Base-by-base conservation (phyloP, 1,140 invertebrate species). In the Colletes gigas region DNA sequence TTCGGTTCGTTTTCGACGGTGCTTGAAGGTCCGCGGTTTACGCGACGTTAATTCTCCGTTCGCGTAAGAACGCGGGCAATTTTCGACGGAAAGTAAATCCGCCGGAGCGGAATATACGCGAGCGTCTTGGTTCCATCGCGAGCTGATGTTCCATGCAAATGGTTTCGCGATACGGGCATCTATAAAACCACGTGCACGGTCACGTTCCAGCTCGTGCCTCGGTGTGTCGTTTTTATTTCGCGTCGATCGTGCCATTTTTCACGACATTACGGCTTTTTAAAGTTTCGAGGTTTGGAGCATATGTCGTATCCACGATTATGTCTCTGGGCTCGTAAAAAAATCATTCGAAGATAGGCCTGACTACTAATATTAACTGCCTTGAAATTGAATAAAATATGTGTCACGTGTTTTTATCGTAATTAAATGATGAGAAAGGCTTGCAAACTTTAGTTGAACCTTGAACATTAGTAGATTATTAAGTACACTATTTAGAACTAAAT, bases 231-330 rank as follows among this genome's bases (percentile, higher is more conserved):
- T 52, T 77, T 60, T 60, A 60, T 69, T 60, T 41, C 17, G 1
- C 19, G 7, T 52, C 66, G 3, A 1, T 3, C 41, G 10, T 30
- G 19, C 17, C 41, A 52, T 77, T 70, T 70, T 69, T 77, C 75
- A 70, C 8, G 44, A 15, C 21, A 14, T 60, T 70, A 66, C 41
- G n/a, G 15, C 4, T 41, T n/a, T 60, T 62, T 60, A 77, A 70
- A 60, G 55, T 77, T 77, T 50, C 55, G 15, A 50, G 66, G 21
- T 52, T 3, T 2, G 39, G 1, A 14, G 54, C 54, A 21, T 14
- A 21, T 19, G 54, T 69, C 12, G 59, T 65, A 15, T 54, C 9
- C 6, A n/a, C 30, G 21, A 63, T 65, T n/a, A 69, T 52, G 17
- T 69, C 19, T 57, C 68, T 5, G 15, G 52, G 9, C 30, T 70